These are phyloP conservation scores for Muscidifurax raptorellus DNA, from an alignment of 1,140 invertebrate genomes.

Conservation along the genomic window DNA sequence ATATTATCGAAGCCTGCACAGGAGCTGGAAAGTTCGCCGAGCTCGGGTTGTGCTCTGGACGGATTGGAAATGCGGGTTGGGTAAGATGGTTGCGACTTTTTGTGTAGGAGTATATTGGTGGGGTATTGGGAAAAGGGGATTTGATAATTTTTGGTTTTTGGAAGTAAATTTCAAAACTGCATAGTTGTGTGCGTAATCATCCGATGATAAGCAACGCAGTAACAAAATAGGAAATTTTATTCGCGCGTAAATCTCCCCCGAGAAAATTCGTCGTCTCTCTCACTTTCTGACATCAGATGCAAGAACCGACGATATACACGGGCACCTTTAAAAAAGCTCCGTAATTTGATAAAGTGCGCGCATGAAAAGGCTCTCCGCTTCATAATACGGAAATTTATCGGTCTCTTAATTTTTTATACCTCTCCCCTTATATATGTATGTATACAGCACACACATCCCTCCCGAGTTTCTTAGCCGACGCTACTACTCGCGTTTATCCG, in stretches of 20 bases:
- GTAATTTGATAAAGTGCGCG: conserved; percentile 37
- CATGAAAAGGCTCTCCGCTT: neutral
- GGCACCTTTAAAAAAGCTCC: neutral
- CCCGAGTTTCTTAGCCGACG: neutral
- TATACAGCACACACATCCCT: neutral
- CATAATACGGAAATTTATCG: conserved; percentile 36
- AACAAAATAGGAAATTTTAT: neutral
- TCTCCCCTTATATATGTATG: neutral
- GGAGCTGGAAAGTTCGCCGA: neutral
- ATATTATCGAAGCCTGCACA: neutral
- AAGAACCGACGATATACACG: neutral
- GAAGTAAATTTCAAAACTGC: too few species aligned
- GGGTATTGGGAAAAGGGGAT: too few species aligned
- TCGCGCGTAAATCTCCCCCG: neutral
- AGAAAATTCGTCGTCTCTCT: neutral
- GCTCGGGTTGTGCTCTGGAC: too few species aligned
- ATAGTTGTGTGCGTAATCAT: neutral
- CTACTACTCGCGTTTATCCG: neutral
- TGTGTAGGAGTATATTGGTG: too few species aligned
- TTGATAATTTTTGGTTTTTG: too few species aligned
- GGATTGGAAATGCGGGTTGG: too few species aligned
- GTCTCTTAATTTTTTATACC: conserved; percentile 32
- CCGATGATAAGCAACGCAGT: neutral
- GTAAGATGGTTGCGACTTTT: too few species aligned
- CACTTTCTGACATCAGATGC: neutral